Percentiles rank a stretch among this genome's conserved stretches.
Evolutionary conservation across 37 sponge, comb jelly and placozoan genomes (phyloP).

Genomic region (Eunapius fragilis): DNA sequence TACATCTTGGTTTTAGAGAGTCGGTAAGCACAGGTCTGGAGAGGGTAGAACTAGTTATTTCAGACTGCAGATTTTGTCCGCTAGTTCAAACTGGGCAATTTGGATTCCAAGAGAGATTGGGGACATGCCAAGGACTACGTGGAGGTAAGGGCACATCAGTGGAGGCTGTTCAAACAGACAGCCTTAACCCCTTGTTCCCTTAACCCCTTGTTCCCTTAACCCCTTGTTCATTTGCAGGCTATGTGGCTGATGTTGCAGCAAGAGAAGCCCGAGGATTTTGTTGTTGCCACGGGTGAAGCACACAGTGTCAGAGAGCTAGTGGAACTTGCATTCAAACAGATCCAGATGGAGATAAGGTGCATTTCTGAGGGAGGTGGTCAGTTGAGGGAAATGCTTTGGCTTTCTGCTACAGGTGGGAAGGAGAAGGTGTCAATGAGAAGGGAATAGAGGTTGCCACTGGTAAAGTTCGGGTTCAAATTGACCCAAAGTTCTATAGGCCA

Average conservation of each 20-base stretch:
- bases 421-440: constrained; percentile 78
- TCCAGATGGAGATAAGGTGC: constrained; percentile 71
- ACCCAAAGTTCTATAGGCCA: constrained; percentile 86
- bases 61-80: neutral
- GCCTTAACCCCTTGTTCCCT: neutral
- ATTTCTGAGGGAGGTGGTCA: neutral
- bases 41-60: no score
- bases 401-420: constrained; percentile 76
- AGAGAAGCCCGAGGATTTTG: constrained; percentile 85
- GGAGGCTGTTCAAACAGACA: no score
- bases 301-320: constrained; percentile 91
- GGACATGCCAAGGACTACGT: constrained; percentile 96
- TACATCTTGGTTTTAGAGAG: constrained; percentile 70
- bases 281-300: constrained; percentile 82
- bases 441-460: constrained; percentile 78
- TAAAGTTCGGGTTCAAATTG: constrained; percentile 73
- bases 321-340: constrained; percentile 74
- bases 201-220: neutral
- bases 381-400: neutral
- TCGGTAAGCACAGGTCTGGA: constrained; percentile 41
- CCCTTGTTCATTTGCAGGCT: constrained; percentile 40
- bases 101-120: constrained; percentile 92
- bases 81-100: constrained; percentile 82
- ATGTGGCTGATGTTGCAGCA: constrained; percentile 96
- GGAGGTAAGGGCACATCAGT: constrained; percentile 42